Evolutionary conservation across 2,888 invertebrate species (phyloP).

Genomic region (Zhuqinia jingwanae): DNA sequence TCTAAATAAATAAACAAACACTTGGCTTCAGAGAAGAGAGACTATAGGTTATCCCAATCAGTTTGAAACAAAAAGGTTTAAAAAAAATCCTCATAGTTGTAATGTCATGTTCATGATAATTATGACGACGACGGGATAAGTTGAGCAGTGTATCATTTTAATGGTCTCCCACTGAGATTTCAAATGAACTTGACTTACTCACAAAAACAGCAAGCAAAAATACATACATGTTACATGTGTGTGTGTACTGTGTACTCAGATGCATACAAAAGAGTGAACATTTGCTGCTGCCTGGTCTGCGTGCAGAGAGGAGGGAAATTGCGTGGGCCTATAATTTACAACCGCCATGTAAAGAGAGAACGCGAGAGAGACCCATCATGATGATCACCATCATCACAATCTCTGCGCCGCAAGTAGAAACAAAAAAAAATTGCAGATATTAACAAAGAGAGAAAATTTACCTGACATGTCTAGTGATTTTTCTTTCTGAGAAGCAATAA

Average conservation of each 20-base stretch:
- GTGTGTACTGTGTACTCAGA: too few species aligned
- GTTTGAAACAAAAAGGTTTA: not conserved
- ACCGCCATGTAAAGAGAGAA: constrained; percentile 15
- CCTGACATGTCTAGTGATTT: not conserved
- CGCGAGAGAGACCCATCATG: not conserved
- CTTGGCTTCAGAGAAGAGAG: not conserved
- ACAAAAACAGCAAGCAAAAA: constrained; percentile 9
- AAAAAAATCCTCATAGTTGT: constrained; percentile 4
- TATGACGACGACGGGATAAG: constrained; percentile 24
- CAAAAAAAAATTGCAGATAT: constrained; percentile 2
- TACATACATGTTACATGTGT: too few species aligned
- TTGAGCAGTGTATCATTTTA: constrained; percentile 44
- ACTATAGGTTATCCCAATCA: not conserved
- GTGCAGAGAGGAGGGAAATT: not conserved
- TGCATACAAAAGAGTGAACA: too few species aligned
- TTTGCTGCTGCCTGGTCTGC: not conserved
- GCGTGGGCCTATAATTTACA: constrained; percentile 45
- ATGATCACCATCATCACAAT: not conserved
- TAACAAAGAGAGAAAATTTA: not conserved
- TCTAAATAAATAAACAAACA: constrained; percentile 38
- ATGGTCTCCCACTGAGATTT: constrained; percentile 40
- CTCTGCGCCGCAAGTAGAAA: constrained; percentile 16
- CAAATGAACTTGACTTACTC: constrained; percentile 38
- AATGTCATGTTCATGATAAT: not conserved
- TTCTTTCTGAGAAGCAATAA: not conserved